Conservation (phyloP, 1,140 invertebrate genomes). For the Zophobas morio region DNA sequence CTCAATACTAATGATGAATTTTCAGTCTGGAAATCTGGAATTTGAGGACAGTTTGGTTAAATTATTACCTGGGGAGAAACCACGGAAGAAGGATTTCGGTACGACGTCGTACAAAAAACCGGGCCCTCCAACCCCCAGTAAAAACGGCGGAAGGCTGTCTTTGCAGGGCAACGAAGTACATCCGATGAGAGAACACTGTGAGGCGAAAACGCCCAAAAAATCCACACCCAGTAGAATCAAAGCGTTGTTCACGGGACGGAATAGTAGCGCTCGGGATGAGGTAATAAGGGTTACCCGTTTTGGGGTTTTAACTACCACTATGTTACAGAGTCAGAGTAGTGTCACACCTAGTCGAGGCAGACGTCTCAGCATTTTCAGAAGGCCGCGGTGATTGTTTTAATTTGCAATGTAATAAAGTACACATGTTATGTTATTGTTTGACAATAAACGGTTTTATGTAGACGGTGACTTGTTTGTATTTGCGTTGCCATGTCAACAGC, state of each 20-base stretch:
- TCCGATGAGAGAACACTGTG: slow-evolving; percentile 61
- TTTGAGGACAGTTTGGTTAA: slow-evolving; percentile 76
- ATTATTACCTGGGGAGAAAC: slow-evolving; percentile 72
- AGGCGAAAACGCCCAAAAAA: slow-evolving; percentile 60
- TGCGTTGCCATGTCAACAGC: too few relatives aligned
- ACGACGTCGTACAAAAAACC: slow-evolving; percentile 85
- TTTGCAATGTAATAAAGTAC: slow-evolving; percentile 1
- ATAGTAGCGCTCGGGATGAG: slow-evolving; percentile 48
- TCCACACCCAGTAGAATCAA: slow-evolving; percentile 60
- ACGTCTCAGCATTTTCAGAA: slow-evolving; percentile 56
- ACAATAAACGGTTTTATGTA: slow-evolving; percentile 13
- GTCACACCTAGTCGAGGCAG: slow-evolving; percentile 52
- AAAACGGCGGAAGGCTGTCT: slow-evolving; percentile 82
- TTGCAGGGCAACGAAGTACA: slow-evolving; percentile 69
- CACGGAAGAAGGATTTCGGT: slow-evolving; percentile 71
- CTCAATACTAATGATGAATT: slow-evolving; percentile 12
- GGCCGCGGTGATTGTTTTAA: slow-evolving; percentile 49
- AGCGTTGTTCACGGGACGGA: slow-evolving; percentile 58
- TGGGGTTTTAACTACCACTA: not conserved
- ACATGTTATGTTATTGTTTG: slow-evolving; percentile 30
- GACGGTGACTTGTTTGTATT: too few relatives aligned
- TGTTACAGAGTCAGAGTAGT: slow-evolving; percentile 60
- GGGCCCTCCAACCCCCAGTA: slow-evolving; percentile 87
- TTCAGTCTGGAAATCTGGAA: slow-evolving; percentile 71
- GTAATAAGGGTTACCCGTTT: slow-evolving; percentile 53